Evolutionary conservation across 1,140 invertebrate genomes (phyloP), one percentile per base, ranked within the genome.

Genomic region (Ceratosolen solmsi): DNA sequence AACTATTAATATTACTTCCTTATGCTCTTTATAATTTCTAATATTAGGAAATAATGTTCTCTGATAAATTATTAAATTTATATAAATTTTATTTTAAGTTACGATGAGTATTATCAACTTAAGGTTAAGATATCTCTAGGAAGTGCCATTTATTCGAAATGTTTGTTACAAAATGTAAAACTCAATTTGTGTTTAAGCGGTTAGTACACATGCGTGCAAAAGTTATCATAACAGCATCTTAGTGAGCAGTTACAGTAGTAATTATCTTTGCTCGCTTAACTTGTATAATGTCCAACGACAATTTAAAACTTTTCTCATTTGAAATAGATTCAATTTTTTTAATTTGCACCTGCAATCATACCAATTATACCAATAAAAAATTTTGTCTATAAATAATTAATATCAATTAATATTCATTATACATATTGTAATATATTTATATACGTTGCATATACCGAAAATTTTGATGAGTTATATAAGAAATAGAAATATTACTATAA

Each of bases 161-260:
- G 56, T 63, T 74, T 74, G 51, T 74, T 30, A n/a, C 20, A 33
- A 74, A 74, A 56, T 41, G n/a, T 25, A 41, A 38, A 60, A 15
- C 17, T 71, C 65, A 41, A 73, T 38, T 49, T 13, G 33, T 33
- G 36, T 60, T 7, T 63, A 30, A 79, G 51, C 33, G 46, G 71
- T 58, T 68, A 27, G 41, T 68, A 41, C 63, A 46, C 56, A 63
- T 49, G 58, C 60, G 46, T 51, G 79, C 46, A 73, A 38, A 73
- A 75, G 65, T 76, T 76, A 81, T 81, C 49, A 58, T 81, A 76
- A 81, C 65, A 41, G 71, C 46, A 81, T 81, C 60, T 81, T 68
- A 22, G 36, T 68, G 60, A 81, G 41, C 38, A 74, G 71, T 72
- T 74, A 74, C 41, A 65, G 36, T 30, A n/a, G 25, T 58, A 49